Conservation (phyloP, 2,888 invertebrate species). For the Drosophila robusta region DNA sequence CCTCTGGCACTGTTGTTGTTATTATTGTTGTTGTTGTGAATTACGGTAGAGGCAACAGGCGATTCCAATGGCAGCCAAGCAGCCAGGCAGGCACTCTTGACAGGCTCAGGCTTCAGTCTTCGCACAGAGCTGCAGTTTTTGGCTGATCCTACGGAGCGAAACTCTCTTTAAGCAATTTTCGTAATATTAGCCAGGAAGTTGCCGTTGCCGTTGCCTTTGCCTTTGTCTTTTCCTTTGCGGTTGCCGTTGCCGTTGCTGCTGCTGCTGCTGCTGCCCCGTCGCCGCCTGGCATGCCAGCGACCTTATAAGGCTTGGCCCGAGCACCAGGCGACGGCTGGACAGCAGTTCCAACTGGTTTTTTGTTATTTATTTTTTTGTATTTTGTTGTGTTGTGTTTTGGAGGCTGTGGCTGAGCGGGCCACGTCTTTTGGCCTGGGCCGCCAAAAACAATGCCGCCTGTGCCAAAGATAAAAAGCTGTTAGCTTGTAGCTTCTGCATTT, state of each 20-base stretch:
- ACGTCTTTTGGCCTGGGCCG: slow-evolving; percentile 54
- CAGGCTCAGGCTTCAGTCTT: slow-evolving; percentile 38
- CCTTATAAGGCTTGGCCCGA: slow-evolving; percentile 68
- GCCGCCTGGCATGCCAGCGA: slow-evolving; percentile 67
- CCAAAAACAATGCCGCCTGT: slow-evolving; percentile 74
- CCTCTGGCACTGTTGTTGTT: slow-evolving; percentile 47
- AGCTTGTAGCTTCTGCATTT: slow-evolving; percentile 83
- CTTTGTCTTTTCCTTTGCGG: slow-evolving; percentile 8
- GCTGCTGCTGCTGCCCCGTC: slow-evolving; percentile 12
- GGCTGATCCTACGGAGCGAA: slow-evolving; percentile 64
- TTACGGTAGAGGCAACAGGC: slow-evolving; percentile 77
- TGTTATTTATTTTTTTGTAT: slow-evolving; percentile 29
- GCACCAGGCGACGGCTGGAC: slow-evolving; percentile 41
- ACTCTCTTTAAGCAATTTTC: slow-evolving; percentile 75
- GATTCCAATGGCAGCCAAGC: slow-evolving; percentile 43
- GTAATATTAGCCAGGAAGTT: slow-evolving; percentile 79
- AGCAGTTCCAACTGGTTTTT: slow-evolving; percentile 56
- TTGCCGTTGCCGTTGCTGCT: slow-evolving; percentile 14
- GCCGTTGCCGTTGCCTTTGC: slow-evolving; percentile 43
- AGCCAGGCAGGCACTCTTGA: slow-evolving; percentile 38
- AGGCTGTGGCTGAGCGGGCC: slow-evolving; percentile 12
- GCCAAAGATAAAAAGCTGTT: slow-evolving; percentile 82
- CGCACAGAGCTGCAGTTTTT: slow-evolving; percentile 46
- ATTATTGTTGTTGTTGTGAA: slow-evolving; percentile 65
- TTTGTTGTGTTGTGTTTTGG: slow-evolving; percentile 19